Percentiles rank a stretch among this genome's conserved stretches.
Conservation (phyloP, 2,888 invertebrate species). For the Agrenia bidenticulata region DNA sequence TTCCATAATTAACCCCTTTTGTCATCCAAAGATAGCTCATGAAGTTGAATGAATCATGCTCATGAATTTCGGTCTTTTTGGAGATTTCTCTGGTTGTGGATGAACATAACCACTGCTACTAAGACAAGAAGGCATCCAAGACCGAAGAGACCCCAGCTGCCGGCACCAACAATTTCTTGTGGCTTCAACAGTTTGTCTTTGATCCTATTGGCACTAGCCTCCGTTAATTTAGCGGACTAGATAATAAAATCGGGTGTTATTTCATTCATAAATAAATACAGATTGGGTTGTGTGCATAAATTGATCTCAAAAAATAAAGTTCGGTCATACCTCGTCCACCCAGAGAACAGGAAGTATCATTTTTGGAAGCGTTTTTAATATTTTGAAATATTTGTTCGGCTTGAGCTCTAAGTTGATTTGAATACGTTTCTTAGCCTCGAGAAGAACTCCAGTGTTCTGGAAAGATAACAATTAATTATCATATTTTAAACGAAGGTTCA, state of each 20-base stretch:
- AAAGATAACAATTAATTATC: background rate
- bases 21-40: too few species aligned
- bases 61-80: too few species aligned
- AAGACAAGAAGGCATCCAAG: slow-evolving; percentile 33
- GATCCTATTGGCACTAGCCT: slow-evolving; percentile 33
- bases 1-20: too few species aligned
- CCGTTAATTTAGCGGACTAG: slow-evolving; percentile 35
- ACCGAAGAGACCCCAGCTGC: slow-evolving; percentile 34
- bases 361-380: slow-evolving; percentile 30
- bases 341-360: slow-evolving; percentile 39
- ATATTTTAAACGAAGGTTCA: background rate
- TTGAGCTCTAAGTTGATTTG: slow-evolving; percentile 35
- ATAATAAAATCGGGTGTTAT: background rate
- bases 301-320: background rate
- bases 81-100: background rate
- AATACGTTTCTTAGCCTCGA: slow-evolving; percentile 25
- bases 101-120: slow-evolving; percentile 23
- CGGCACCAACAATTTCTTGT: slow-evolving; percentile 33
- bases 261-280: background rate
- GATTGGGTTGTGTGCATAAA: background rate
- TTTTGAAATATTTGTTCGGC: slow-evolving; percentile 24
- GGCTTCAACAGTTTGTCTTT: slow-evolving; percentile 35
- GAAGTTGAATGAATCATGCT: too few species aligned
- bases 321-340: slow-evolving; percentile 39
- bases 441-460: slow-evolving; percentile 29